These are phyloP conservation scores for Ctenoplectra terminalis DNA, from an alignment of 1,140 invertebrate species.

Conservation along the genomic window DNA sequence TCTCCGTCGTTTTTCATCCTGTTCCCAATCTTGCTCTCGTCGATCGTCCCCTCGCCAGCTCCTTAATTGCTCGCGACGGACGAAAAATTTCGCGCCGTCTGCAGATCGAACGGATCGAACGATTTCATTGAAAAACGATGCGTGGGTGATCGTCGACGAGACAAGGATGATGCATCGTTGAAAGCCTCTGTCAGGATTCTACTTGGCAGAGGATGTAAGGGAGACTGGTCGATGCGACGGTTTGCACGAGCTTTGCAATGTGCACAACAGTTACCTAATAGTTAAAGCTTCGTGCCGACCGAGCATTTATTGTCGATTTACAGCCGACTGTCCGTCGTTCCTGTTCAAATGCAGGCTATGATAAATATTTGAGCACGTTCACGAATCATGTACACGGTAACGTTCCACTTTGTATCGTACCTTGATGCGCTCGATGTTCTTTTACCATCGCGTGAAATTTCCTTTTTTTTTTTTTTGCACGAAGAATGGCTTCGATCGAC, in stretches of 20 bases:
- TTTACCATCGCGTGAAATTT: not conserved
- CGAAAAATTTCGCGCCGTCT: slow-evolving; percentile 42
- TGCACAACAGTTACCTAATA: not conserved
- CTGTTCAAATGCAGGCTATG: not conserved
- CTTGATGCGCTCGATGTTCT: not conserved
- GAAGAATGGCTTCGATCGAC: not conserved
- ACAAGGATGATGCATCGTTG: not conserved
- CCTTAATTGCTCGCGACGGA: slow-evolving; percentile 47
- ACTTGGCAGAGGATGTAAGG: slow-evolving; percentile 29
- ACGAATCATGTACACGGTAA: slow-evolving; percentile 7
- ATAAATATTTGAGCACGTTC: slow-evolving; percentile 43
- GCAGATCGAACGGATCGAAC: not conserved
- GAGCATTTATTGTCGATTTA: slow-evolving; percentile 34
- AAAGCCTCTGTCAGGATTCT: slow-evolving; percentile 43
- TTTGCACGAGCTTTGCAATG: not conserved
- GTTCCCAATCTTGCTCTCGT: not conserved
- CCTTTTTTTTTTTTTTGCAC: no score
- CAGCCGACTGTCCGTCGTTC: slow-evolving; percentile 11
- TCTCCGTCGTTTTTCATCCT: slow-evolving; percentile 29
- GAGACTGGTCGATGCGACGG: not conserved
- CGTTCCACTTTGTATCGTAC: not conserved
- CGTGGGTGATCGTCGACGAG: not conserved
- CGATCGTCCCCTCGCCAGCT: not conserved
- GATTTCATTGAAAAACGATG: not conserved
- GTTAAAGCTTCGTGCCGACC: not conserved